Conservation (phyloP, 2,888 invertebrate genomes). For the Deilephila porcellus region DNA sequence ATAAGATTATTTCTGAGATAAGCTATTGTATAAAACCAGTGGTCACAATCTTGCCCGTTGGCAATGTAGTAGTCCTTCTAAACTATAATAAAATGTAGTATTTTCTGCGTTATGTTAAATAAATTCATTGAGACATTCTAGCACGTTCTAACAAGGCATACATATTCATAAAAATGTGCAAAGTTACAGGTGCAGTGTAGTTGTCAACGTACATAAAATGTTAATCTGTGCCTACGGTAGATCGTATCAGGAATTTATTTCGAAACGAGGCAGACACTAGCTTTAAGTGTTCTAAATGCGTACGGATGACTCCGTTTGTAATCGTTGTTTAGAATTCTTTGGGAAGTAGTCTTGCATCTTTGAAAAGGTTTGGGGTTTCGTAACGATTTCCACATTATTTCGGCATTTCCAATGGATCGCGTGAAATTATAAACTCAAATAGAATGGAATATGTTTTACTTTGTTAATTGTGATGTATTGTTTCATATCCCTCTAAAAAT, state of each 20-base stretch:
- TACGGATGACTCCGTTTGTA: not conserved
- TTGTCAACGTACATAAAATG: not conserved
- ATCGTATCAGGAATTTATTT: not conserved
- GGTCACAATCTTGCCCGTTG: not conserved
- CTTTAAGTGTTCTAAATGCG: not conserved
- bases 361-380: too few relatives aligned
- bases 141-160: constrained; percentile 12
- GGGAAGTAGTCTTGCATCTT: too few relatives aligned
- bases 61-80: not conserved
- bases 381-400: too few relatives aligned
- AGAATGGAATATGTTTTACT: too few relatives aligned
- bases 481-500: too few relatives aligned
- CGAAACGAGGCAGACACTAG: not conserved
- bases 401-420: too few relatives aligned
- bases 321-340: too few relatives aligned
- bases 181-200: not conserved
- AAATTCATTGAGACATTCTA: constrained; percentile 9
- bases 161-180: constrained; percentile 23
- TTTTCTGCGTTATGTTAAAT: constrained; percentile 2
- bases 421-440: too few relatives aligned
- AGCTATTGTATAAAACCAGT: not conserved
- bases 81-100: not conserved
- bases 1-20: not conserved
- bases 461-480: too few relatives aligned
- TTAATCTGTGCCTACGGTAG: constrained; percentile 3